Evolutionary conservation across 2,113 vertebrate species (phyloP).

Genomic region (Campylomormyrus tamandua): DNA sequence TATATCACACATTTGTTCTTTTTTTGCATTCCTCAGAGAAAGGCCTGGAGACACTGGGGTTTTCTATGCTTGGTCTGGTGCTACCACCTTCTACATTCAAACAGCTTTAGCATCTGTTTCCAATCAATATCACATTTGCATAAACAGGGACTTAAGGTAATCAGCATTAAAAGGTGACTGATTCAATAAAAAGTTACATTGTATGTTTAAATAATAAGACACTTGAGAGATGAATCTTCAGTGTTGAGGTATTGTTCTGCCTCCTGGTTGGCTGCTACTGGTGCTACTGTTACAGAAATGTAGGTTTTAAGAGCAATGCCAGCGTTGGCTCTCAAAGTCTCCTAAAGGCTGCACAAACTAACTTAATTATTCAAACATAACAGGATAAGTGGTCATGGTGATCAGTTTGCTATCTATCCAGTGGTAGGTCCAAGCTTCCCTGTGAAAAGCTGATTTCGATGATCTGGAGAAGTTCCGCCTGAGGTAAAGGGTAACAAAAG

Average conservation of each 20-base stretch:
- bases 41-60: neutral
- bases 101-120: neutral
- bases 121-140: neutral
- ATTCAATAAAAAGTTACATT: neutral
- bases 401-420: neutral
- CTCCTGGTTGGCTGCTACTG: neutral
- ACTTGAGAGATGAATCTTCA: neutral
- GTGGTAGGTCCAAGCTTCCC: neutral
- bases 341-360: neutral
- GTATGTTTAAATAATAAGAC: neutral
- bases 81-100: neutral
- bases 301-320: neutral
- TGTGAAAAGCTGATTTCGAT: neutral
- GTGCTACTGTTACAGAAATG: neutral
- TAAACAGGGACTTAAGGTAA: neutral
- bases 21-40: neutral
- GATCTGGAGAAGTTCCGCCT: neutral
- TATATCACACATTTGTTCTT: conserved; percentile 8
- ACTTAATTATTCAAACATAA: neutral
- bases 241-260: neutral
- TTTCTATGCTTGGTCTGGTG: neutral
- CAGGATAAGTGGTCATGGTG: neutral
- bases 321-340: neutral
- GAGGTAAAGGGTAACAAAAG: neutral
- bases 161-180: neutral